A percentile compares a stretch with the other conserved stretches of the same genome.
phyloP scores from a whole-genome alignment of 2,113 vertebrate genomes.

The Corvus hawaiiensis region DNA sequence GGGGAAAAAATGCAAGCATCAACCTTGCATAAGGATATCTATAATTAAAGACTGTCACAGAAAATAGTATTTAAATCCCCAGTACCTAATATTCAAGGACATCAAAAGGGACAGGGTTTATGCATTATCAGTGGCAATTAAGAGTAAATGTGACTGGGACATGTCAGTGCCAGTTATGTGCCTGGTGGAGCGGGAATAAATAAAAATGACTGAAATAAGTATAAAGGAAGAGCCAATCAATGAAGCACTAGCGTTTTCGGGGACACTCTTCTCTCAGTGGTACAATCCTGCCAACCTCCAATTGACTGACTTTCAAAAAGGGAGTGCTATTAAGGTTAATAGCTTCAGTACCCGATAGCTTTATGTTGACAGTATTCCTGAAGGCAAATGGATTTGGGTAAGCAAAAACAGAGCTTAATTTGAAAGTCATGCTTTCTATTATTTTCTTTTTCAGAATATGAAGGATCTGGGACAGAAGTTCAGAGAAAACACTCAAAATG shows the following conservation, averaged over 20 bases:
- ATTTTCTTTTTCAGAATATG: conserved; percentile 76
- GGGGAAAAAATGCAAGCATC: not conserved
- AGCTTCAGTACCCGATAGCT: not conserved
- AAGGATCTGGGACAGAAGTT: conserved; percentile 85
- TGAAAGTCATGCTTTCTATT: not conserved
- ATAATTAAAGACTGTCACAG: not conserved
- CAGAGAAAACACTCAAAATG: conserved; percentile 92
- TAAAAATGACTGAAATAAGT: not conserved
- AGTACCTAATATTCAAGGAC: not conserved
- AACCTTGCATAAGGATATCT: not conserved
- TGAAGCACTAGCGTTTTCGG: not conserved
- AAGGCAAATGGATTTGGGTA: not conserved
- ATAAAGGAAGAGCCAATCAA: not conserved
- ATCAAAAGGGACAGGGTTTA: not conserved
- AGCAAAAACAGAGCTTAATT: conserved; percentile 2
- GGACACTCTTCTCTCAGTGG: not conserved
- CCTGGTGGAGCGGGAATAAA: not conserved
- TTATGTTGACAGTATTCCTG: not conserved
- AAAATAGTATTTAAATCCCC: not conserved
- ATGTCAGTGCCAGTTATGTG: not conserved
- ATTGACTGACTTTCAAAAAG: not conserved
- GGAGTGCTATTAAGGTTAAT: not conserved
- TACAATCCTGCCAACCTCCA: not conserved
- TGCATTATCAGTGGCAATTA: not conserved
- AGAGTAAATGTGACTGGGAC: not conserved